Percentiles rank a stretch among this genome's conserved stretches.
These are phyloP conservation scores for Eriosoma lanigerum DNA, from an alignment of 1,140 invertebrate genomes.

Conservation along the genomic window DNA sequence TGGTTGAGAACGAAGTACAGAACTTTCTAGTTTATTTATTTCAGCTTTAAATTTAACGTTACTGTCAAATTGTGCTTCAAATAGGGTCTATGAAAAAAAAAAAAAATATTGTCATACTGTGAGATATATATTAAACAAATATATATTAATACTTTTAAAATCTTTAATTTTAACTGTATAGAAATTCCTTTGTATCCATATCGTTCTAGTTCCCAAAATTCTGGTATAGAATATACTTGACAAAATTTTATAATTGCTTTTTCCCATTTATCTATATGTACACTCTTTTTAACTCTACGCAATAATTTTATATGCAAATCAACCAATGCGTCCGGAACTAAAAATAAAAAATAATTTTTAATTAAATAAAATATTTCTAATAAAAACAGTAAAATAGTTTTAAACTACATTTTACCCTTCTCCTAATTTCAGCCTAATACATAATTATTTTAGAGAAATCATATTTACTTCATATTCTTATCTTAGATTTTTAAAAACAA, in stretches of 20 bases:
- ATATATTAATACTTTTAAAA: slow-evolving; percentile 73
- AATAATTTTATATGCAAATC: slow-evolving; percentile 88
- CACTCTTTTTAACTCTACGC: slow-evolving; percentile 80
- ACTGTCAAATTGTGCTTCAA: slow-evolving; percentile 92
- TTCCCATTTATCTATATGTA: slow-evolving; percentile 88
- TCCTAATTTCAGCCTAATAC: no score
- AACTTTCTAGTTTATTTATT: slow-evolving; percentile 78
- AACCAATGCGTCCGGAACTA: slow-evolving; percentile 76
- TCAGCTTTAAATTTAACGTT: slow-evolving; percentile 92
- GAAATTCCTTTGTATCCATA: slow-evolving; percentile 94
- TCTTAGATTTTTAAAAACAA: no score
- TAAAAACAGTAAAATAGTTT: no score
- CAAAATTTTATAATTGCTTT: slow-evolving; percentile 86
- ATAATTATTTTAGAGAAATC: no score
- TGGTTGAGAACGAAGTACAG: slow-evolving; percentile 79
- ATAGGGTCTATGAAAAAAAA: slow-evolving; percentile 69
- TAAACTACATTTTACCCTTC: no score
- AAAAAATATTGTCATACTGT: no score
- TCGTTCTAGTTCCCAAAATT: slow-evolving; percentile 94
- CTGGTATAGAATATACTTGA: slow-evolving; percentile 80
- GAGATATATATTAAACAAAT: no score
- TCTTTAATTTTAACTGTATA: slow-evolving; percentile 79
- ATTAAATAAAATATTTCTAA: not conserved
- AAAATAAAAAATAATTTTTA: slow-evolving; percentile 57
- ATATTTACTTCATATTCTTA: no score